Evolutionary conservation across 2,888 invertebrate genomes (phyloP).

Genomic region (Ischnus inquisitorius): DNA sequence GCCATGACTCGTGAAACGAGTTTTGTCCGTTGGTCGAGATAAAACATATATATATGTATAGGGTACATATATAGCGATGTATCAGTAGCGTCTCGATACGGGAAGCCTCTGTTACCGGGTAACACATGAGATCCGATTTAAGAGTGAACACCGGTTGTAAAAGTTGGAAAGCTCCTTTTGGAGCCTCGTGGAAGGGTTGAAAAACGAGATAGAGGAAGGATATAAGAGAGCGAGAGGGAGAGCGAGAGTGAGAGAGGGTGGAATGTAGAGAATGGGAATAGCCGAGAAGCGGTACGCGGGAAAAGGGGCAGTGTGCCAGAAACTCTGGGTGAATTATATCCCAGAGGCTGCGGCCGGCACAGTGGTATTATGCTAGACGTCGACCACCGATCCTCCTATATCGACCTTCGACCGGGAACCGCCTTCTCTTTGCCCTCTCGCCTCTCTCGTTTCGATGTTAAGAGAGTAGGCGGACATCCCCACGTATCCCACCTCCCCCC

Average conservation of each 20-base stretch:
- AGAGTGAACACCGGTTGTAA: constrained; percentile 52
- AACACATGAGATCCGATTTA: constrained; percentile 46
- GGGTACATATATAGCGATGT: too few species aligned
- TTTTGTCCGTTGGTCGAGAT: background rate
- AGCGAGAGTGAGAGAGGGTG: constrained; percentile 25
- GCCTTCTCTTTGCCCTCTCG: constrained; percentile 52
- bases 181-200: constrained; percentile 10
- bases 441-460: constrained; percentile 49
- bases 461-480: constrained; percentile 53
- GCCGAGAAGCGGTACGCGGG: background rate
- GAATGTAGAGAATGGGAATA: constrained; percentile 8
- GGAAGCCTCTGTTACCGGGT: constrained; percentile 20
- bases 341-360: constrained; percentile 69
- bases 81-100: background rate
- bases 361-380: constrained; percentile 70
- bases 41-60: background rate
- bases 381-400: constrained; percentile 52
- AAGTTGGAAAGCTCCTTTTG: constrained; percentile 35
- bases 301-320: constrained; percentile 71
- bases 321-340: constrained; percentile 70
- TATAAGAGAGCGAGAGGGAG: constrained; percentile 16
- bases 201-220: constrained; percentile 23
- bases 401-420: constrained; percentile 58
- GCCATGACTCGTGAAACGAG: background rate
- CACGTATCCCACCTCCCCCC: background rate